Percentiles rank a stretch among this genome's conserved stretches.
These are phyloP conservation scores for Heliconius hewitsoni DNA, from an alignment of 1,140 invertebrate species.

Conservation along the genomic window DNA sequence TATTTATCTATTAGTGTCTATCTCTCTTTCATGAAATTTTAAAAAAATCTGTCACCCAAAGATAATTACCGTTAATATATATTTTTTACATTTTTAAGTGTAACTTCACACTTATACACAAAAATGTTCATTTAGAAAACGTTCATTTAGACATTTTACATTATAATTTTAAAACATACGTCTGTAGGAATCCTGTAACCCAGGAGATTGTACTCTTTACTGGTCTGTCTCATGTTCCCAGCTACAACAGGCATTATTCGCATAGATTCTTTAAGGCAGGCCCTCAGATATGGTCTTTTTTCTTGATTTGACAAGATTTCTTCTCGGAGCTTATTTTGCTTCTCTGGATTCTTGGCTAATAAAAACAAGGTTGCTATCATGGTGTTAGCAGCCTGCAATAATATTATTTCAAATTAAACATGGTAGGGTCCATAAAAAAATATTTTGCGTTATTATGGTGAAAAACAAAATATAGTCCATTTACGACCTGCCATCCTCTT, in stretches of 20 bases:
- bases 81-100: too few relatives aligned
- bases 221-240: constrained; percentile 77
- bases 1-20: too few relatives aligned
- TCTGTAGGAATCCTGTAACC: constrained; percentile 75
- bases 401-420: not conserved
- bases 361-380: constrained; percentile 82
- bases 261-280: constrained; percentile 85
- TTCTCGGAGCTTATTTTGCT: constrained; percentile 85
- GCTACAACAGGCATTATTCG: constrained; percentile 81
- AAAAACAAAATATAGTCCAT: too few relatives aligned
- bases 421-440: too few relatives aligned
- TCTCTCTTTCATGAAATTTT: too few relatives aligned
- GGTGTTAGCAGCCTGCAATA: constrained; percentile 61
- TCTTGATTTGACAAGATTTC: constrained; percentile 80
- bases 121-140: too few relatives aligned
- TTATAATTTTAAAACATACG: constrained; percentile 31
- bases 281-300: constrained; percentile 83
- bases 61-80: too few relatives aligned
- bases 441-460: too few relatives aligned
- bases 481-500: too few relatives aligned
- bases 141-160: too few relatives aligned
- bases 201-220: constrained; percentile 81
- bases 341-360: constrained; percentile 83
- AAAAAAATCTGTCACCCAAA: too few relatives aligned
- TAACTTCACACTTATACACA: too few relatives aligned